phyloP scores from a whole-genome alignment of 2,888 invertebrate genomes.

The Germaria angustata region DNA sequence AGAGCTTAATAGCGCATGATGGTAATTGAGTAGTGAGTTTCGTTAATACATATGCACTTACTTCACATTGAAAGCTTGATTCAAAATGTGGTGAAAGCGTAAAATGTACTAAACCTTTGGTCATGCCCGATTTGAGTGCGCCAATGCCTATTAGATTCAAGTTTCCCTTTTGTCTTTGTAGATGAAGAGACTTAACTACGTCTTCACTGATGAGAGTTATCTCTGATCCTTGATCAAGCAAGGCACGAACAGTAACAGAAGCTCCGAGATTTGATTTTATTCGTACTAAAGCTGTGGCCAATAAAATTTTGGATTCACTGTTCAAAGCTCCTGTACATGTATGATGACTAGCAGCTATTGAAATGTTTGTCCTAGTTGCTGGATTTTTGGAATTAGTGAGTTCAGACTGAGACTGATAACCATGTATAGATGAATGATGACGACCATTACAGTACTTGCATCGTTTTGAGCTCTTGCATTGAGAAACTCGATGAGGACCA shows the following conservation, averaged over 20 bases:
- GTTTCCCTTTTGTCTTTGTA: constrained; percentile 1
- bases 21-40: constrained; percentile 20
- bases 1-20: background rate
- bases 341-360: constrained; percentile 28
- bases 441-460: constrained; percentile 10
- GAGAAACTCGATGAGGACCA: constrained; percentile 11
- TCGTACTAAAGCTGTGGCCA: constrained; percentile 4
- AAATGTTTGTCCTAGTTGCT: background rate
- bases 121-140: background rate
- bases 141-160: constrained; percentile 10
- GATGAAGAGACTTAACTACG: background rate
- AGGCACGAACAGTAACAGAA: background rate
- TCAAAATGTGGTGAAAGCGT: background rate
- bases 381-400: too few relatives aligned
- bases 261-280: background rate
- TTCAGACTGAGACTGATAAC: background rate
- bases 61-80: constrained; percentile 2
- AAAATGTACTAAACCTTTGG: constrained; percentile 3
- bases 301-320: background rate
- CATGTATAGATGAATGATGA: constrained; percentile 29
- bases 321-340: background rate
- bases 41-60: background rate
- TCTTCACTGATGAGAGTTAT: constrained; percentile 26
- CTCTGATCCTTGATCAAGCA: constrained; percentile 39
- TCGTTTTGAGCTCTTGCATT: constrained; percentile 18